Evolutionary conservation across 2,113 vertebrate genomes (phyloP).

Genomic region (Micronisus gabar): DNA sequence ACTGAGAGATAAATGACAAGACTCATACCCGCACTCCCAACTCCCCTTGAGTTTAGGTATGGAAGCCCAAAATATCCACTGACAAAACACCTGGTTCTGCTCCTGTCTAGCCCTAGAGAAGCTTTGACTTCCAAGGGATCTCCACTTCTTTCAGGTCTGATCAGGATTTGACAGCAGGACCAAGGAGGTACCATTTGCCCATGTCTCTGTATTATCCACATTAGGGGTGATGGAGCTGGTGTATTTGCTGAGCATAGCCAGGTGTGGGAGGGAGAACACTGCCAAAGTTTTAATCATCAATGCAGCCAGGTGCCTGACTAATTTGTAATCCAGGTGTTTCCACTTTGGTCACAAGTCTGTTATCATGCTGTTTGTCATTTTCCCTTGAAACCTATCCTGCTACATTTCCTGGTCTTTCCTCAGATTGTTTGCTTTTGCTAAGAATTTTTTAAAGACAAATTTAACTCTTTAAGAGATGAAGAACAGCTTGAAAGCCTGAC

Average conservation of each 20-base stretch:
- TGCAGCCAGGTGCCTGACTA: background rate
- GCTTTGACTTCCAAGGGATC: background rate
- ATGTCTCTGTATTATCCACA: rapidly evolving
- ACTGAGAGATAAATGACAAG: background rate
- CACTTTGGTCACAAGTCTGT: background rate
- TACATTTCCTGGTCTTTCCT: background rate
- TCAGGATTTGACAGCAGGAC: background rate
- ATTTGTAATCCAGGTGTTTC: background rate
- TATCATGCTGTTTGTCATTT: background rate
- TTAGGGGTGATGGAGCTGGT: background rate
- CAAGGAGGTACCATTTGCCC: background rate
- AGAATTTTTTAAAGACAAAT: background rate
- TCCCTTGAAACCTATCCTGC: background rate
- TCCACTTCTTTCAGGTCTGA: background rate
- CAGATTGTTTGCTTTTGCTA: background rate
- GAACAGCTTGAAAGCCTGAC: background rate
- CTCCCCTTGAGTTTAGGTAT: background rate
- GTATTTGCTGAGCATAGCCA: background rate
- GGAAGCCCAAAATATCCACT: background rate
- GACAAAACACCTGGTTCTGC: background rate
- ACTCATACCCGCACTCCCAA: background rate
- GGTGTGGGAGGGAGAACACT: background rate
- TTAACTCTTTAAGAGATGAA: background rate
- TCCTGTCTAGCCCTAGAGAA: background rate
- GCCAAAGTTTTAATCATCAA: background rate